phyloP scores from a whole-genome alignment of 2,888 invertebrate genomes.

The Cephus pygmeus region DNA sequence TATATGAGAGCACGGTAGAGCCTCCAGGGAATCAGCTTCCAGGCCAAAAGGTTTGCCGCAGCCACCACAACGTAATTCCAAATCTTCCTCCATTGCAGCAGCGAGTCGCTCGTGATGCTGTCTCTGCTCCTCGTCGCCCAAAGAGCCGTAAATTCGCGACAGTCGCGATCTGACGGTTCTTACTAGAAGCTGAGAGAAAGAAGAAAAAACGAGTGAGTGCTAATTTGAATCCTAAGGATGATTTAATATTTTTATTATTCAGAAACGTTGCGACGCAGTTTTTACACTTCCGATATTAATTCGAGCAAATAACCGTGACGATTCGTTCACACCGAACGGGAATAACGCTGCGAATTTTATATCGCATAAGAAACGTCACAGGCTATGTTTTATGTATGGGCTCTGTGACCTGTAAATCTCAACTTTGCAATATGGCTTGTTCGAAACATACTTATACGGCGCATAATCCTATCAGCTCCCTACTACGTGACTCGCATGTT shows the following conservation, averaged over 20 bases:
- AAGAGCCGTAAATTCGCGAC: slow-evolving; percentile 82
- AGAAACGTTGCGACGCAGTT: neutral
- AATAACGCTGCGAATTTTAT: neutral
- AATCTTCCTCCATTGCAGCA: slow-evolving; percentile 72
- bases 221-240: neutral
- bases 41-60: slow-evolving; percentile 83
- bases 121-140: slow-evolving; percentile 85
- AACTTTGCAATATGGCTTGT: neutral
- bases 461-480: slow-evolving; percentile 1
- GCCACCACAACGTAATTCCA: slow-evolving; percentile 84
- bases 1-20: slow-evolving; percentile 88
- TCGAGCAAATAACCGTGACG: neutral
- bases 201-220: neutral
- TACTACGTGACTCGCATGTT: neutral
- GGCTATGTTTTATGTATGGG: neutral
- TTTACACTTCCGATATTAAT: neutral
- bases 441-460: neutral
- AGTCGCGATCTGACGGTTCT: slow-evolving; percentile 83
- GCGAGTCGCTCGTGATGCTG: slow-evolving; percentile 81
- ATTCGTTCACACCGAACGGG: neutral
- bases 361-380: neutral
- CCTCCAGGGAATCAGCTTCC: slow-evolving; percentile 80
- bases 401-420: slow-evolving; percentile 1
- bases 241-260: neutral
- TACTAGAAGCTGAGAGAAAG: slow-evolving; percentile 75